Conservation (phyloP, 2,888 invertebrate species). For the Lycophotia porphyrea region DNA sequence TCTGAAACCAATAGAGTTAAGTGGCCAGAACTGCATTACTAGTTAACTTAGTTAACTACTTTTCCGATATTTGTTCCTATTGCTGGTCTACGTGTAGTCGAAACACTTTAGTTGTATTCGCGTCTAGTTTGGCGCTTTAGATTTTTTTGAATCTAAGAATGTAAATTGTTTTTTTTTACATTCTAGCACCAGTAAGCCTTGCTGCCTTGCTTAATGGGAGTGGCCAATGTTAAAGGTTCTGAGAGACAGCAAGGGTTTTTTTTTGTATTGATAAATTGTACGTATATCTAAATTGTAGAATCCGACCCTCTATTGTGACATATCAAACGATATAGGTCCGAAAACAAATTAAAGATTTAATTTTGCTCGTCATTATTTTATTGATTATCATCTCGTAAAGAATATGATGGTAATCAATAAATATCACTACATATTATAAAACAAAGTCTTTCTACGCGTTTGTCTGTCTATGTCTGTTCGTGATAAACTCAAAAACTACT, state of each 20-base stretch:
- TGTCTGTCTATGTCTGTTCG: too few relatives aligned
- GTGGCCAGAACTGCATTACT: slow-evolving; percentile 76
- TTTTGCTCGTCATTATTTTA: neutral
- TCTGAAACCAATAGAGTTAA: slow-evolving; percentile 72
- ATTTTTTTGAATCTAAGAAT: neutral
- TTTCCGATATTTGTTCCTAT: slow-evolving; percentile 83
- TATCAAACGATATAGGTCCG: neutral
- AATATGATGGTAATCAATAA: too few relatives aligned
- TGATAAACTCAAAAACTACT: too few relatives aligned
- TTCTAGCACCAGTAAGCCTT: neutral
- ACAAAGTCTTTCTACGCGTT: too few relatives aligned
- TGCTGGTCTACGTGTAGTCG: slow-evolving; percentile 73
- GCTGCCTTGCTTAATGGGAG: neutral
- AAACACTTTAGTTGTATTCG: slow-evolving; percentile 50
- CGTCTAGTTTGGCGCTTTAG: slow-evolving; percentile 6
- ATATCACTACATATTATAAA: too few relatives aligned
- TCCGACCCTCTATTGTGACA: neutral
- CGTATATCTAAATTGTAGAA: neutral
- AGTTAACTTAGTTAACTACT: slow-evolving; percentile 80
- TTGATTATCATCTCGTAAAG: neutral
- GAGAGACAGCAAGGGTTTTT: too few relatives aligned
- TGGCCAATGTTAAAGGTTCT: too few relatives aligned
- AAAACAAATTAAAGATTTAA: neutral
- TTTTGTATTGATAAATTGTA: neutral
- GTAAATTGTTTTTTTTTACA: too few relatives aligned